Conservation (phyloP, 2,888 invertebrate genomes). For the Lasioglossum calceatum region DNA sequence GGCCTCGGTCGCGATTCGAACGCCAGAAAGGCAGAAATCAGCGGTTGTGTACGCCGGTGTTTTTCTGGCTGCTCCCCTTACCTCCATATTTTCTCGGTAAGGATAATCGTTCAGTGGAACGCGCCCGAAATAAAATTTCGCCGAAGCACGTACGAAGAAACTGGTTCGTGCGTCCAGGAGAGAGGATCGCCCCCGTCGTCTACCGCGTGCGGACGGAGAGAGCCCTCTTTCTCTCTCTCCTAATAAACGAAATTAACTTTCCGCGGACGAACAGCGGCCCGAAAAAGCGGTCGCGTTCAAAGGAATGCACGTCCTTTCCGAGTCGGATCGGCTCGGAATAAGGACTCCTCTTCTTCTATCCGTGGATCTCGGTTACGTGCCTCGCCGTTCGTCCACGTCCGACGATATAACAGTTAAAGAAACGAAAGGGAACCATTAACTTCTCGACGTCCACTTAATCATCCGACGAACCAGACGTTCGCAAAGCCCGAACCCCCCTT, state of each 20-base stretch:
- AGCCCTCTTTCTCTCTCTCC: slow-evolving; percentile 38
- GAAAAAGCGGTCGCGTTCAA: slow-evolving; percentile 72
- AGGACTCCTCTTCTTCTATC: slow-evolving; percentile 48
- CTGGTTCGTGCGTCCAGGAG: slow-evolving; percentile 49
- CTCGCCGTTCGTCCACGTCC: slow-evolving; percentile 13
- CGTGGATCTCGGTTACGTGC: slow-evolving; percentile 32
- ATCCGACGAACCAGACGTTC: slow-evolving; percentile 5
- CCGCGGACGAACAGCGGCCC: slow-evolving; percentile 54
- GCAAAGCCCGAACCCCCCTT: neutral
- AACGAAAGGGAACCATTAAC: slow-evolving; percentile 7
- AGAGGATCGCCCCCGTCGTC: slow-evolving; percentile 18
- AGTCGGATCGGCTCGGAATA: slow-evolving; percentile 23
- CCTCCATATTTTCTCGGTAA: slow-evolving; percentile 74
- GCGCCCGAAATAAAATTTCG: slow-evolving; percentile 75
- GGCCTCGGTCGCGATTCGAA: neutral
- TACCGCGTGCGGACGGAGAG: neutral
- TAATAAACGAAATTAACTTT: slow-evolving; percentile 77
- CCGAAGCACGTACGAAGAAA: slow-evolving; percentile 67
- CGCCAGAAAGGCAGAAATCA: slow-evolving; percentile 12
- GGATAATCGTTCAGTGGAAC: slow-evolving; percentile 72
- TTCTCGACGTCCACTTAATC: slow-evolving; percentile 14
- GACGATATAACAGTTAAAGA: slow-evolving; percentile 22
- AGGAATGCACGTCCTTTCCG: slow-evolving; percentile 45
- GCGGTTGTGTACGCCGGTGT: slow-evolving; percentile 6
- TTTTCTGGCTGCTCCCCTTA: slow-evolving; percentile 62